Conservation (phyloP, 2,113 vertebrate genomes). For the Chaetura pelagica region DNA sequence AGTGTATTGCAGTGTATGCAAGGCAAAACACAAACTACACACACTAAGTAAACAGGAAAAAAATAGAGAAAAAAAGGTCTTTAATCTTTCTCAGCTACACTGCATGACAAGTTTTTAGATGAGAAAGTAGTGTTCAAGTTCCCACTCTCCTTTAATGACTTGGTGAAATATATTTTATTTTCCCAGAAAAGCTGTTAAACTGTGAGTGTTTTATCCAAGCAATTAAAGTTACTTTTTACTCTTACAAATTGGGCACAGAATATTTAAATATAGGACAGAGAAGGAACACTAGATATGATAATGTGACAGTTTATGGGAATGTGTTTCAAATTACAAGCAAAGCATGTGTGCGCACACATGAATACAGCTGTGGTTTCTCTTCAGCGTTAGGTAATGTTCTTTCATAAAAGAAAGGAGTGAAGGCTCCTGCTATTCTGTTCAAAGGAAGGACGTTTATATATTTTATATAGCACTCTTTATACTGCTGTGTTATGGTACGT, state of each 20-base stretch:
- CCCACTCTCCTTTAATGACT: not conserved
- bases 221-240: not conserved
- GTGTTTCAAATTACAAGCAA: slow-evolving; percentile 62
- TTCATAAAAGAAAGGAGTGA: slow-evolving; percentile 47
- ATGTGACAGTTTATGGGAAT: slow-evolving; percentile 9
- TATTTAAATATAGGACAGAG: not conserved
- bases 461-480: slow-evolving; percentile 38
- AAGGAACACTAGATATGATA: slow-evolving; percentile 11
- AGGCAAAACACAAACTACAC: not conserved
- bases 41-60: not conserved
- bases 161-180: not conserved
- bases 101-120: not conserved
- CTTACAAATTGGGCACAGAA: not conserved
- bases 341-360: slow-evolving; percentile 18
- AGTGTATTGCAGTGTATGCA: not conserved
- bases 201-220: not conserved
- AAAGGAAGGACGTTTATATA: slow-evolving; percentile 47
- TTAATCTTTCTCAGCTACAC: not conserved
- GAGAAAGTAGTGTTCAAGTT: not conserved
- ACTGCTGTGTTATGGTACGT: slow-evolving; percentile 56
- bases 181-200: slow-evolving; percentile 7
- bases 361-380: slow-evolving; percentile 48
- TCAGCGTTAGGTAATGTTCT: slow-evolving; percentile 39
- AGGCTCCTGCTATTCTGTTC: slow-evolving; percentile 54
- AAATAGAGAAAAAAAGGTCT: not conserved